Conservation (phyloP, 1,140 invertebrate species). For the Drosophila sturtevanti region DNA sequence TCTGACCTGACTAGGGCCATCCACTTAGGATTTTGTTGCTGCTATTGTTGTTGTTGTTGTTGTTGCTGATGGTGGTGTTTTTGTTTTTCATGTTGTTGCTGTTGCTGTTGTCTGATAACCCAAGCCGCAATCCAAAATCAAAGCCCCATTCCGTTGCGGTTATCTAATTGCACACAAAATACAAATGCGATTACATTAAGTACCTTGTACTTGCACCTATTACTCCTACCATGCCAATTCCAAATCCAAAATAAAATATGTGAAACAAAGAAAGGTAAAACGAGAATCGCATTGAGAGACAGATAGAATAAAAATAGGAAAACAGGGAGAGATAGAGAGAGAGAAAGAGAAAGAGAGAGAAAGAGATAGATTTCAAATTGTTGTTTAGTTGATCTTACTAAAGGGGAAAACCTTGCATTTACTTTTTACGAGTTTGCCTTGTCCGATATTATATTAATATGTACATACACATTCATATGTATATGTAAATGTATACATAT, state of each 20-base stretch:
- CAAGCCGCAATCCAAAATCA: conserved; percentile 57
- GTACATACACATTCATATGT: background rate
- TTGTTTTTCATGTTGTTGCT: background rate
- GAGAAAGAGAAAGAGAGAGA: background rate
- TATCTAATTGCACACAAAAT: conserved; percentile 57
- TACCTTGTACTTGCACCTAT: conserved; percentile 48
- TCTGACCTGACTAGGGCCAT: conserved; percentile 1
- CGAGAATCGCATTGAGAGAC: too few species aligned
- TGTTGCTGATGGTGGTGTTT: conserved; percentile 10
- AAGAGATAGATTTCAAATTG: background rate
- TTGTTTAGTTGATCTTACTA: conserved; percentile 7
- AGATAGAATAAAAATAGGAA: background rate
- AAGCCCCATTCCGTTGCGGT: conserved; percentile 45
- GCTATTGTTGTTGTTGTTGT: conserved; percentile 12
- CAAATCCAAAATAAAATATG: background rate
- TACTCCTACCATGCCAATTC: background rate
- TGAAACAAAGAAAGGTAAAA: background rate
- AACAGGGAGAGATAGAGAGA: background rate
- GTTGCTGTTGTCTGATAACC: conserved; percentile 38
- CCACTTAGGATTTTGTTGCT: background rate
- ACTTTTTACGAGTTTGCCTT: conserved; percentile 37
- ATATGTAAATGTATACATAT: too few species aligned
- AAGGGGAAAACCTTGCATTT: conserved; percentile 46
- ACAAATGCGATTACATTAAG: conserved; percentile 79
- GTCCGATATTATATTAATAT: background rate